phyloP scores from a whole-genome alignment of 2,113 vertebrate species.

The Megalops atlanticus region DNA sequence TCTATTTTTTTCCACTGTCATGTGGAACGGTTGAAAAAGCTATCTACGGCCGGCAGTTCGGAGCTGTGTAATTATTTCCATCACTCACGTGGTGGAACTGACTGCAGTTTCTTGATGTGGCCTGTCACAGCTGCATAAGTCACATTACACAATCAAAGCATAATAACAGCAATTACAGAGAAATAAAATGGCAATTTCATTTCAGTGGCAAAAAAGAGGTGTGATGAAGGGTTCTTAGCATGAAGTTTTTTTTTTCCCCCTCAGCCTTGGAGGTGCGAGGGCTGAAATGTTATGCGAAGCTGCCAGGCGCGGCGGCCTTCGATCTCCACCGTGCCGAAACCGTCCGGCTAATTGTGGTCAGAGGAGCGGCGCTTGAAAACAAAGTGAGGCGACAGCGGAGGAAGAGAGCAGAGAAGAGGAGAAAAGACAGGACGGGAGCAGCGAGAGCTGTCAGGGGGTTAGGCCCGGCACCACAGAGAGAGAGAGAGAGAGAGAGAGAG shows the following conservation, averaged over 20 bases:
- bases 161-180: conserved; percentile 61
- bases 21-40: background rate
- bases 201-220: conserved; percentile 32
- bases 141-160: conserved; percentile 57
- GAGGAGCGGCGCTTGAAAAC: background rate
- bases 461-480: background rate
- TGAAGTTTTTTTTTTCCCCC: too few relatives aligned
- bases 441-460: background rate
- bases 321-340: background rate
- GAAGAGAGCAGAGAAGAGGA: too few relatives aligned
- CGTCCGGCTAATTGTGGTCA: background rate
- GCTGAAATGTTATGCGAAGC: background rate
- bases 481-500: too few relatives aligned
- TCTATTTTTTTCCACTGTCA: background rate
- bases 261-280: background rate
- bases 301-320: background rate
- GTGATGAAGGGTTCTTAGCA: too few relatives aligned
- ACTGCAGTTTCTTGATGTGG: conserved; percentile 29
- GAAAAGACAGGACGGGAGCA: background rate
- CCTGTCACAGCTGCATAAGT: conserved; percentile 53
- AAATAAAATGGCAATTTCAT: conserved; percentile 44
- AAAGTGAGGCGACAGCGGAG: background rate
- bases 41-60: conserved; percentile 21
- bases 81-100: conserved; percentile 38
- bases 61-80: conserved; percentile 39